phyloP scores from a whole-genome alignment of 2,888 invertebrate genomes.

The Sarcophaga variegata region DNA sequence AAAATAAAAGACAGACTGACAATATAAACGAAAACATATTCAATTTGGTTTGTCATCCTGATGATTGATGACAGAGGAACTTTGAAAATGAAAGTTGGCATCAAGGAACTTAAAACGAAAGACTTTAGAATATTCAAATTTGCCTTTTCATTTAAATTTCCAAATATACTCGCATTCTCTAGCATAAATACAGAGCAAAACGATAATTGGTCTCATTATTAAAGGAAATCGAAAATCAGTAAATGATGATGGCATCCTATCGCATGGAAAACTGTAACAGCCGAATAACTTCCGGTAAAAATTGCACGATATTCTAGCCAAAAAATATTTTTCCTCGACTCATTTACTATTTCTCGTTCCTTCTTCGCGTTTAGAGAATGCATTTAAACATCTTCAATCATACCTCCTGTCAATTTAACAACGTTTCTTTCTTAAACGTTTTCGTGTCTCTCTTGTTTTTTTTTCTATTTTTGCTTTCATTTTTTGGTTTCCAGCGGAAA shows the following conservation, averaged over 20 bases:
- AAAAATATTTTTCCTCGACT: constrained; percentile 23
- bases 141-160: neutral
- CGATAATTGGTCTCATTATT: constrained; percentile 56
- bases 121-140: neutral
- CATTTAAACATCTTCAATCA: constrained; percentile 60
- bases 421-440: constrained; percentile 9
- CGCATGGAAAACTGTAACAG: neutral
- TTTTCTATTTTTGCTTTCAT: neutral
- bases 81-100: constrained; percentile 3
- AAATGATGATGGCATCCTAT: constrained; percentile 24
- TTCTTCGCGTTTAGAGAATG: neutral
- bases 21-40: constrained; percentile 49
- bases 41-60: constrained; percentile 59
- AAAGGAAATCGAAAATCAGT: constrained; percentile 64
- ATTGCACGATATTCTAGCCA: neutral
- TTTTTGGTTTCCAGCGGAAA: constrained; percentile 51
- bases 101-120: neutral
- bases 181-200: constrained; percentile 48
- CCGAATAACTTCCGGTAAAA: constrained; percentile 39
- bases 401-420: constrained; percentile 58
- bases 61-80: constrained; percentile 52
- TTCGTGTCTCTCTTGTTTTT: no score
- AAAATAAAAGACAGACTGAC: neutral
- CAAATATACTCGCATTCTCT: constrained; percentile 43
- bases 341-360: constrained; percentile 7